A percentile compares a stretch with the other conserved stretches of the same genome.
These are phyloP conservation scores for Syndactyla subalaris DNA, from an alignment of 2,797 vertebrate species.

Conservation along the genomic window DNA sequence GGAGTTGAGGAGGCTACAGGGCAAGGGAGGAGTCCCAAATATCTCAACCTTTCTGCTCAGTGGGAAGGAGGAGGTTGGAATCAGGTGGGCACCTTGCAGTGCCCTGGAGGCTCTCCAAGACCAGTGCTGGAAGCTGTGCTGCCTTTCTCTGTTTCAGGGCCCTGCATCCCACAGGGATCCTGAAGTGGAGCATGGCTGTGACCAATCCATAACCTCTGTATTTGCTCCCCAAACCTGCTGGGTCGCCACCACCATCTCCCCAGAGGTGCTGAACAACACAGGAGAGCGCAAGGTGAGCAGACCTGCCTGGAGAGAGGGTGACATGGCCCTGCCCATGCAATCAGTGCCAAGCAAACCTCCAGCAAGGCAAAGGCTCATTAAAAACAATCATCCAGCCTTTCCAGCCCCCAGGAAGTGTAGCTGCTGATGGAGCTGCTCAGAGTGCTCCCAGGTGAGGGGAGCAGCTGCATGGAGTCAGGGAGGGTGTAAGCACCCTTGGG, in stretches of 20 bases:
- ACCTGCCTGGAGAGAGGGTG: neutral
- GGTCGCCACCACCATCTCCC: neutral
- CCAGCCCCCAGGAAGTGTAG: neutral
- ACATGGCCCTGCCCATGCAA: accelerated
- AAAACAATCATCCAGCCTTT: neutral
- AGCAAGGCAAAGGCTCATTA: neutral
- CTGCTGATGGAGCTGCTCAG: neutral
- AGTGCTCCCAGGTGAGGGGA: neutral
- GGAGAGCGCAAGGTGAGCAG: accelerated
- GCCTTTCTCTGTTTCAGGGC: neutral
- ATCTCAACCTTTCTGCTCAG: neutral
- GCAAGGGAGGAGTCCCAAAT: neutral
- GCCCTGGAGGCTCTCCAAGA: neutral
- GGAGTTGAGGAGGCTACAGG: neutral
- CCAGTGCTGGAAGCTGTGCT: neutral
- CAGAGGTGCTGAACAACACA: accelerated
- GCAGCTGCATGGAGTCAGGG: neutral
- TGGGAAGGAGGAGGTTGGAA: neutral
- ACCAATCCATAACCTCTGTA: accelerated
- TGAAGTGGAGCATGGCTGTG: neutral
- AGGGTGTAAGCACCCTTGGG: accelerated
- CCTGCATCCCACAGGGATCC: neutral
- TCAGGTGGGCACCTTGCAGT: accelerated
- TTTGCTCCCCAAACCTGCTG: neutral
- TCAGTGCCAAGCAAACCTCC: neutral